Percentiles rank a stretch among this genome's conserved stretches.
These are phyloP conservation scores for Zeugodacus cucurbitae DNA, from an alignment of 1,140 invertebrate species.

Conservation along the genomic window DNA sequence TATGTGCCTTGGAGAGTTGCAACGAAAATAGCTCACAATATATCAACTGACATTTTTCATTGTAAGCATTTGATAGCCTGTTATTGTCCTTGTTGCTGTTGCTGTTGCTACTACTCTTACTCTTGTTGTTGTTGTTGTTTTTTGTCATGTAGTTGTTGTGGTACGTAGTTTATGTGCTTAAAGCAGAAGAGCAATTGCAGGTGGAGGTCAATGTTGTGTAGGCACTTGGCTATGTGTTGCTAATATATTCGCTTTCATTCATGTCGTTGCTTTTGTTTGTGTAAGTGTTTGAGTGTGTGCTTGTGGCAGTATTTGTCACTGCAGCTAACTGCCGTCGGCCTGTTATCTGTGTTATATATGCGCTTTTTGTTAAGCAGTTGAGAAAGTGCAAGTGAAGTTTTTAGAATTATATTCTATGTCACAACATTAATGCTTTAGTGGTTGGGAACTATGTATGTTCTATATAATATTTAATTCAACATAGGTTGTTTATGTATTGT, in stretches of 20 bases:
- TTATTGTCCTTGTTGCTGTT: not conserved
- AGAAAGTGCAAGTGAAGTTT: not conserved
- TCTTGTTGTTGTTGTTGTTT: not conserved
- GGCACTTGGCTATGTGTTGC: not conserved
- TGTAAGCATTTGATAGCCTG: not conserved
- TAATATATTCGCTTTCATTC: not conserved
- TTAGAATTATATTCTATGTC: not conserved
- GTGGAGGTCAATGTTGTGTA: slow-evolving; percentile 17
- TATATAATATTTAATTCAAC: too few species aligned
- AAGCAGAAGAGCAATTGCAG: not conserved
- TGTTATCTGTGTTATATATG: not conserved
- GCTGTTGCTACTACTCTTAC: not conserved
- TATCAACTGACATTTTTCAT: slow-evolving; percentile 16
- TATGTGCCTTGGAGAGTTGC: not conserved
- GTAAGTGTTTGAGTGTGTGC: not conserved
- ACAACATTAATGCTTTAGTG: not conserved
- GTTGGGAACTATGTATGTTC: not conserved
- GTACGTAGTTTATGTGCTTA: not conserved
- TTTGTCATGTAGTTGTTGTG: not conserved
- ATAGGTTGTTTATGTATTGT: too few species aligned
- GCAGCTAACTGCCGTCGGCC: not conserved
- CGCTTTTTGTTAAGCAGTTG: not conserved
- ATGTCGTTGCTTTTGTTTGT: not conserved
- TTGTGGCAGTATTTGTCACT: not conserved
- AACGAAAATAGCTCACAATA: slow-evolving; percentile 27